A percentile compares a stretch with the other conserved stretches of the same genome.
Conservation (phyloP, 2,888 invertebrate species). For the Homarus gammarus region DNA sequence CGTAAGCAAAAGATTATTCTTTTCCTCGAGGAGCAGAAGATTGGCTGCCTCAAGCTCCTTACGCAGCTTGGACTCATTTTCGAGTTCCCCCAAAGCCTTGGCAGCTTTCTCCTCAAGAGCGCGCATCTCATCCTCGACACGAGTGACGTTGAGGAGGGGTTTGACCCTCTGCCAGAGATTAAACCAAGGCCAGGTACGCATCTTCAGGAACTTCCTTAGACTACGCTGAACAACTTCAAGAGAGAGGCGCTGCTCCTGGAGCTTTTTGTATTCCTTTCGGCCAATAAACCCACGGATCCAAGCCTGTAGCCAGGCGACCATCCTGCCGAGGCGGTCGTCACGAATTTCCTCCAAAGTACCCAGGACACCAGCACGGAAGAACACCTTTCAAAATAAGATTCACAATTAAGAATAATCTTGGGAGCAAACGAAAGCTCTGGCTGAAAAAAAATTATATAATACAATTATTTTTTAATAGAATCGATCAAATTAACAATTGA, state of each 20-base stretch:
- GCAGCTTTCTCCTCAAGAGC: constrained; percentile 92
- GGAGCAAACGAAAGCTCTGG: not conserved
- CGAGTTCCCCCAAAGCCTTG: constrained; percentile 95
- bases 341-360: constrained; percentile 99
- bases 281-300: constrained; percentile 95
- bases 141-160: constrained; percentile 98
- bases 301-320: constrained; percentile 98
- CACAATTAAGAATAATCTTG: constrained; percentile 16
- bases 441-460: no score
- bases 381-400: constrained; percentile 85
- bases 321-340: constrained; percentile 98
- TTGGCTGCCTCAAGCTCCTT: constrained; percentile 97
- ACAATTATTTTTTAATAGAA: no score
- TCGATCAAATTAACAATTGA: no score
- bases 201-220: constrained; percentile 98
- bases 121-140: constrained; percentile 97
- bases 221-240: constrained; percentile 99
- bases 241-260: constrained; percentile 98
- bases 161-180: constrained; percentile 99
- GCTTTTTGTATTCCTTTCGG: constrained; percentile 96
- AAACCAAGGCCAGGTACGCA: constrained; percentile 99
- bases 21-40: constrained; percentile 94
- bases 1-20: constrained; percentile 91
- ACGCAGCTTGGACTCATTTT: constrained; percentile 96
- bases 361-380: constrained; percentile 99